These are phyloP conservation scores for Lytechinus variegatus DNA, from an alignment of 35 echinoderm and acorn worm genomes.

Conservation along the genomic window DNA sequence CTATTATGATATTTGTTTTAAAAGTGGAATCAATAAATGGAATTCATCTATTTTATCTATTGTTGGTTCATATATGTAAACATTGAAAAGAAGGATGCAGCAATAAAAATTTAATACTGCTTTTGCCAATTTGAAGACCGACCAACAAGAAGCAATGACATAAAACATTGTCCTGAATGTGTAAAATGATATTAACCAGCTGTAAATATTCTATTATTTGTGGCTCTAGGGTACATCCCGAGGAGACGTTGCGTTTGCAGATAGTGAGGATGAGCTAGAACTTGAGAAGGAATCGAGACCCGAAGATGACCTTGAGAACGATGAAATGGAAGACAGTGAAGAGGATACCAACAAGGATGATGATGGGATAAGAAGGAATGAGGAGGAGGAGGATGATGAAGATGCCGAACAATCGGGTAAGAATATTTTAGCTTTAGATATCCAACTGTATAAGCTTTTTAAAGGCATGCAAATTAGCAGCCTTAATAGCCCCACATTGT, in stretches of 20 bases:
- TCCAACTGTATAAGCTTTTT: not conserved
- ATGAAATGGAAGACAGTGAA: slow-evolving; percentile 48
- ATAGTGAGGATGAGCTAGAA: slow-evolving; percentile 92
- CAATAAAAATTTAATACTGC: too few species aligned
- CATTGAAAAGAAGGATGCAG: too few species aligned
- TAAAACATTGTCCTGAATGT: too few species aligned
- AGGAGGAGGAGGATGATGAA: slow-evolving; percentile 54
- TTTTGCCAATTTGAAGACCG: too few species aligned
- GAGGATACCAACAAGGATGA: slow-evolving; percentile 46
- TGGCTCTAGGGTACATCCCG: slow-evolving; percentile 44
- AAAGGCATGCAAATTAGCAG: too few species aligned
- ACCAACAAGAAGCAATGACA: too few species aligned
- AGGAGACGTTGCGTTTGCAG: slow-evolving; percentile 72
- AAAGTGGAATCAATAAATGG: too few species aligned
- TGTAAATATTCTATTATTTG: not conserved
- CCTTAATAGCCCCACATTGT: too few species aligned
- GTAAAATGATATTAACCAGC: too few species aligned
- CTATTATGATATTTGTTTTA: too few species aligned
- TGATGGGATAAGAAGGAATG: slow-evolving; percentile 27
- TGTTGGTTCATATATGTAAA: too few species aligned
- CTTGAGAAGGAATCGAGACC: not conserved
- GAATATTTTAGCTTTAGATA: not conserved
- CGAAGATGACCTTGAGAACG: slow-evolving; percentile 52
- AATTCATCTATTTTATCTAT: too few species aligned
- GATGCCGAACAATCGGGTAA: slow-evolving; percentile 25